Evolutionary conservation across 2,797 vertebrate species (phyloP).

Genomic region (Chrysocyon brachyurus): DNA sequence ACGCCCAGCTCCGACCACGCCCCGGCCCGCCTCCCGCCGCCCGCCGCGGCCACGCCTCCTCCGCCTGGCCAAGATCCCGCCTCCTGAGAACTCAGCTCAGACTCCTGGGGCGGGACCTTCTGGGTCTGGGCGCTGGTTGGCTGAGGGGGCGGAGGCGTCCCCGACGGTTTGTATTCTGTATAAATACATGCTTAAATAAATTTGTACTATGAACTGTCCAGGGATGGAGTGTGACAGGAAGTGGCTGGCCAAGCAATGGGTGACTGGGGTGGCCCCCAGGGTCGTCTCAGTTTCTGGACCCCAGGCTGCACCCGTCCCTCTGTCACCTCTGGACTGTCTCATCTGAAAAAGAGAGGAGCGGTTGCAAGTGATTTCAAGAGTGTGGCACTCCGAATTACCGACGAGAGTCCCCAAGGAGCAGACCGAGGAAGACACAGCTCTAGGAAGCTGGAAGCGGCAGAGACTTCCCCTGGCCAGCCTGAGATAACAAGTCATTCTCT

Average conservation of each 20-base stretch:
- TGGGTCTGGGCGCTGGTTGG: not conserved
- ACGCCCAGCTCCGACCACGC: not conserved
- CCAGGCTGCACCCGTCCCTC: not conserved
- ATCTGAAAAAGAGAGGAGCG: not conserved
- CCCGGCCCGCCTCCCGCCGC: not conserved
- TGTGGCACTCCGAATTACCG: not conserved
- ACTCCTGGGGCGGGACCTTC: not conserved
- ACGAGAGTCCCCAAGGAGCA: not conserved
- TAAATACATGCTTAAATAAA: slow-evolving; percentile 68
- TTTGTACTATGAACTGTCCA: slow-evolving; percentile 46
- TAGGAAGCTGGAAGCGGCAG: not conserved
- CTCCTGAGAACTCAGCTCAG: not conserved
- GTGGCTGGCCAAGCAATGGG: not conserved
- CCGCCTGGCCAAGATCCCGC: not conserved
- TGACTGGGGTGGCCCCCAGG: not conserved
- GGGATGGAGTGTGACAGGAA: not conserved
- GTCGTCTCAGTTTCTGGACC: not conserved
- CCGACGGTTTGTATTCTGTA: not conserved
- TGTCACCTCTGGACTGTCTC: not conserved
- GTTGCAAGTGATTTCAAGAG: not conserved
- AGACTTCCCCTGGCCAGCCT: not conserved
- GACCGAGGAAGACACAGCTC: not conserved
- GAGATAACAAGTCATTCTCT: not conserved
- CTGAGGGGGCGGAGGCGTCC: not conserved
- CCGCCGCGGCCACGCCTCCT: too few relatives aligned